Percentiles rank a stretch among this genome's conserved stretches.
Evolutionary conservation across 2,113 vertebrate genomes (phyloP).

Genomic region (Hypomesus transpacificus): DNA sequence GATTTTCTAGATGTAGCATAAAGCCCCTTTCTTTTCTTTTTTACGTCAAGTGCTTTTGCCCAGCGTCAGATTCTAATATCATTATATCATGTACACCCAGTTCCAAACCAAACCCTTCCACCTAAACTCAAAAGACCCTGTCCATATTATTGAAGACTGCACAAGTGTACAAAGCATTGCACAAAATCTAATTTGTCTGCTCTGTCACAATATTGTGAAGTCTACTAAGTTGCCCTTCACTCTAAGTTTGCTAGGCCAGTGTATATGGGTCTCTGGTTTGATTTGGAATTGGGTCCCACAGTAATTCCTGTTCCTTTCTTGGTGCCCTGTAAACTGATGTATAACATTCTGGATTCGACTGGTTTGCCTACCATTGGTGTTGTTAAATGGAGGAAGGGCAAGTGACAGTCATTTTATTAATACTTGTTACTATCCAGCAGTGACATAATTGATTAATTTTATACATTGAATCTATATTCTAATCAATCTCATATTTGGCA

Average conservation of each 20-base stretch:
- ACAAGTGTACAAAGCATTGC: too few species aligned
- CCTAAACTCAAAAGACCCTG: conserved; percentile 21
- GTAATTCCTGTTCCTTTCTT: conserved; percentile 14
- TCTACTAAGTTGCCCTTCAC: too few species aligned
- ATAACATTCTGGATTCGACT: conserved; percentile 10
- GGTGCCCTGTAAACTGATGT: neutral
- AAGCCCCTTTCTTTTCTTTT: conserved; percentile 23
- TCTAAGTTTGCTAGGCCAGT: too few species aligned
- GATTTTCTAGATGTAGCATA: conserved; percentile 61
- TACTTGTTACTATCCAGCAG: too few species aligned
- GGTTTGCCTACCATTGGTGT: neutral
- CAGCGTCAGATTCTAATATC: conserved; percentile 36
- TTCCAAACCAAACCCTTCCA: conserved; percentile 35
- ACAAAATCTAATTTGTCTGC: too few species aligned
- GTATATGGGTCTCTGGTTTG: neutral
- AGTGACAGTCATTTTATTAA: too few species aligned
- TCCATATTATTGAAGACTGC: too few species aligned
- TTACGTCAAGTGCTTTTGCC: conserved; percentile 40
- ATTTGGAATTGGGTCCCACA: neutral
- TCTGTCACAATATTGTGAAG: too few species aligned
- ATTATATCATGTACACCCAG: conserved; percentile 36
- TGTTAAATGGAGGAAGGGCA: neutral
- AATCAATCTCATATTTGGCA: too few species aligned
- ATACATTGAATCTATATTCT: too few species aligned
- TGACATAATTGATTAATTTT: too few species aligned